Percentiles rank a stretch among this genome's conserved stretches.
Evolutionary conservation across 2,797 vertebrate genomes (phyloP).

Genomic region (Tokudaia muenninki): DNA sequence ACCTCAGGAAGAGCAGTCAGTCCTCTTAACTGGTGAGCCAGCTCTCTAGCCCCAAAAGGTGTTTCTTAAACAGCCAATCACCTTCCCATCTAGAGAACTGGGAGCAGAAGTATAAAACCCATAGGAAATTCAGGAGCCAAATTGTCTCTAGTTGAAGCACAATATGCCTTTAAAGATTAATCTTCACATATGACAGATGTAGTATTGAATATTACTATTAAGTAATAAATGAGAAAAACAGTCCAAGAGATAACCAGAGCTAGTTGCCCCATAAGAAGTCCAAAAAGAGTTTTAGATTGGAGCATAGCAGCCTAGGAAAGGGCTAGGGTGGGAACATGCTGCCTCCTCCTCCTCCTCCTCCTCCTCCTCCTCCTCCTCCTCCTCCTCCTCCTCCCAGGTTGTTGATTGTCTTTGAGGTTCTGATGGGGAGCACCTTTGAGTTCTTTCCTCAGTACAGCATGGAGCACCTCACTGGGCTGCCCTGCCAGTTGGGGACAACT

Average conservation of each 20-base stretch:
- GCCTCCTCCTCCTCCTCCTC: no score
- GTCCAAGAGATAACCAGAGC: neutral
- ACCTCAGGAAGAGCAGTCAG: no score
- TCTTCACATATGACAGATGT: neutral
- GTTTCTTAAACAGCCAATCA: constrained; percentile 33
- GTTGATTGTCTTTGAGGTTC: neutral
- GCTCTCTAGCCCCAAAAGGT: neutral
- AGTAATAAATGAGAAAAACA: neutral
- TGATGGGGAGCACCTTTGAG: neutral
- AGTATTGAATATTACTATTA: neutral
- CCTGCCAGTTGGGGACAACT: neutral
- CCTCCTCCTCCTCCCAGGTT: neutral
- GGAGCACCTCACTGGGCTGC: neutral
- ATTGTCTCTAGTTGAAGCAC: neutral
- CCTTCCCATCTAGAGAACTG: neutral
- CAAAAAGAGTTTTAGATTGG: neutral
- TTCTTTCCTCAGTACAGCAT: neutral
- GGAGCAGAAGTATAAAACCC: neutral
- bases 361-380: no score
- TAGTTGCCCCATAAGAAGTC: neutral
- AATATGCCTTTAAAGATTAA: neutral
- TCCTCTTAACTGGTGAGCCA: no score
- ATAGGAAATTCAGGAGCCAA: neutral
- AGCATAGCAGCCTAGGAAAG: neutral
- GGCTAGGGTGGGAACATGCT: neutral